Evolutionary conservation across 2,797 vertebrate species (phyloP).

Genomic region (Phrynocephalus vlangalii): DNA sequence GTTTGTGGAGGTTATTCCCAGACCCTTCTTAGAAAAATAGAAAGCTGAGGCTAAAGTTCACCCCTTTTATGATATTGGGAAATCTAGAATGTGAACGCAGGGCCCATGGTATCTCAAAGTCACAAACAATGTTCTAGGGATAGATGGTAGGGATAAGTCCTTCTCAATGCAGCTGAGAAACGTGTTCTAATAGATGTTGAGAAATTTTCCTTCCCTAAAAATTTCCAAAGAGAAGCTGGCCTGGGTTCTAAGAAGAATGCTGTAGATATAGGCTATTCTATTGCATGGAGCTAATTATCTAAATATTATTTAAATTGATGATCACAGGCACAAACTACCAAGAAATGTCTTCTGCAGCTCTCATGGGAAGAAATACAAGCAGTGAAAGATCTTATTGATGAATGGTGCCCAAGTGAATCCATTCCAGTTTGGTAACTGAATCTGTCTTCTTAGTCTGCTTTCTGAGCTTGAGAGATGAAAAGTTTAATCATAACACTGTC

Average conservation of each 20-base stretch:
- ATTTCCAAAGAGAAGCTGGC: background rate
- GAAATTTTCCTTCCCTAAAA: background rate
- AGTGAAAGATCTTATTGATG: background rate
- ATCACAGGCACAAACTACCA: background rate
- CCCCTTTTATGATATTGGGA: conserved; percentile 49
- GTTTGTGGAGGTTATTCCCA: conserved; percentile 55
- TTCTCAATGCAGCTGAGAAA: background rate
- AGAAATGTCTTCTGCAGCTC: background rate
- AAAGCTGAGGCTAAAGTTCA: conserved; percentile 51
- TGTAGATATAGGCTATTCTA: background rate
- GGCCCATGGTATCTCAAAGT: conserved; percentile 31
- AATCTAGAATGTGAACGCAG: conserved; percentile 56
- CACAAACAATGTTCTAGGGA: conserved; percentile 2
- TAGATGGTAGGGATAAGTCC: background rate
- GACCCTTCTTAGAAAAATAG: conserved; percentile 61
- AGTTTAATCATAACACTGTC: conserved; percentile 63
- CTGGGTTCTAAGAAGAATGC: background rate
- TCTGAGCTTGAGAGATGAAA: conserved; percentile 53
- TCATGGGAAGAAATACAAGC: background rate
- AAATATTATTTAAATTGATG: background rate
- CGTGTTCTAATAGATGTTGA: background rate
- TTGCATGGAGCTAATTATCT: background rate
- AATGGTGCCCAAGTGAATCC: background rate
- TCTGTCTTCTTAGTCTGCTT: conserved; percentile 61
- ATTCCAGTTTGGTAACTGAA: background rate